A percentile compares a stretch with the other conserved stretches of the same genome.
These are phyloP conservation scores for Tribolium castaneum DNA, from an alignment of 1,140 invertebrate species.

Conservation along the genomic window DNA sequence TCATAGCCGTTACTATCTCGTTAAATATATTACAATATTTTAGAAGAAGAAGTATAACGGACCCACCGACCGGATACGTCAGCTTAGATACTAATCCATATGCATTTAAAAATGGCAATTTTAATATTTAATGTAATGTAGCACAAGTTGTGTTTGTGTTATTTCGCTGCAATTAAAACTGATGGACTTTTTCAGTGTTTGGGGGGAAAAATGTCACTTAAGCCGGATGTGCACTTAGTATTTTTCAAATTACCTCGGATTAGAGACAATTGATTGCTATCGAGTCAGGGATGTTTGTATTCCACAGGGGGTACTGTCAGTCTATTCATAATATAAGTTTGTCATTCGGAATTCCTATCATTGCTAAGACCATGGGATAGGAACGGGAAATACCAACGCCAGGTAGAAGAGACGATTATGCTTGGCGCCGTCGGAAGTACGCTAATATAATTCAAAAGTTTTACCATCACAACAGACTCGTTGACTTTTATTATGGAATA, in stretches of 20 bases:
- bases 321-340: slow-evolving; percentile 52
- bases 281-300: slow-evolving; percentile 28
- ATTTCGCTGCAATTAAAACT: slow-evolving; percentile 16
- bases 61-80: slow-evolving; percentile 15
- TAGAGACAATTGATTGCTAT: slow-evolving; percentile 38
- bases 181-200: too few relatives aligned
- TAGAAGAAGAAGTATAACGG: slow-evolving; percentile 33
- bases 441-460: slow-evolving; percentile 46
- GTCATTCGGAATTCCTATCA: slow-evolving; percentile 50
- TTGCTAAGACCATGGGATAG: slow-evolving; percentile 38
- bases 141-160: not conserved
- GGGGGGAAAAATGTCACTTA: not conserved
- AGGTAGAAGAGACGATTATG: slow-evolving; percentile 38
- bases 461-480: slow-evolving; percentile 35
- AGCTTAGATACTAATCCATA: slow-evolving; percentile 24
- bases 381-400: slow-evolving; percentile 42
- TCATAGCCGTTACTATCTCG: slow-evolving; percentile 34
- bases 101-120: slow-evolving; percentile 35
- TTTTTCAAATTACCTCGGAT: slow-evolving; percentile 1
- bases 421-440: slow-evolving; percentile 53
- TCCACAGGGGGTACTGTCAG: slow-evolving; percentile 27
- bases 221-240: not conserved
- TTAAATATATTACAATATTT: slow-evolving; percentile 30
- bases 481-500: slow-evolving; percentile 43
- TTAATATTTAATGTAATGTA: slow-evolving; percentile 12